phyloP scores from a whole-genome alignment of 2,113 vertebrate species.

The Xenopus borealis region DNA sequence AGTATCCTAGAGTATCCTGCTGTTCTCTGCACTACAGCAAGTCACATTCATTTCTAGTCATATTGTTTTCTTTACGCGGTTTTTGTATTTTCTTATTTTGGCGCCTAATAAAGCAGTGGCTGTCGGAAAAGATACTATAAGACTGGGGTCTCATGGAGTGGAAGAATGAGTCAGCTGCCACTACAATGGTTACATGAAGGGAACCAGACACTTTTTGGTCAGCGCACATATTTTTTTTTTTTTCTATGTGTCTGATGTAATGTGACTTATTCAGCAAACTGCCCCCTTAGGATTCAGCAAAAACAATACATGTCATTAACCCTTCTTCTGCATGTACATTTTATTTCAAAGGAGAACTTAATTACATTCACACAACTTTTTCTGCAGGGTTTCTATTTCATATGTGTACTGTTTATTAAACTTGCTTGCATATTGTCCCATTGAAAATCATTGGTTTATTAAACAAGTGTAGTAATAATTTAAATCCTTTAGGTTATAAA shows the following conservation, averaged over 20 bases:
- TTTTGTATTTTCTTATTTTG: too few species aligned
- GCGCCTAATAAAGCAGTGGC: slow-evolving; percentile 51
- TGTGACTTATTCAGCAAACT: slow-evolving; percentile 82
- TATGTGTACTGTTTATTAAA: too few species aligned
- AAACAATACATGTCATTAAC: slow-evolving; percentile 76
- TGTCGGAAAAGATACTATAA: slow-evolving; percentile 39
- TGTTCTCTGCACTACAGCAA: too few species aligned
- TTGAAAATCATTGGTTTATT: too few species aligned
- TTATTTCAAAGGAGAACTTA: slow-evolving; percentile 46
- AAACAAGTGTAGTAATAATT: too few species aligned
- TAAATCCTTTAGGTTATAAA: too few species aligned
- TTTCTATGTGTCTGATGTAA: slow-evolving; percentile 50
- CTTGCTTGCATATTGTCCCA: too few species aligned
- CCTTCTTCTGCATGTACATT: slow-evolving; percentile 63
- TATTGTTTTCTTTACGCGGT: too few species aligned
- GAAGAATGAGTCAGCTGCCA: slow-evolving; percentile 58
- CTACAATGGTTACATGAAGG: slow-evolving; percentile 71
- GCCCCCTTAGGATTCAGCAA: slow-evolving; percentile 78
- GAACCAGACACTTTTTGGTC: slow-evolving; percentile 71
- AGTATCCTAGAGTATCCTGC: too few species aligned
- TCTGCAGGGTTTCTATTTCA: too few species aligned
- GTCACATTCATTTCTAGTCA: too few species aligned
- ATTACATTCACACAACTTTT: slow-evolving; percentile 26
- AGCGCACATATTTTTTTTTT: slow-evolving; percentile 74
- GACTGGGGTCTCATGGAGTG: slow-evolving; percentile 33